Percentiles rank a stretch among this genome's conserved stretches.
Evolutionary conservation across 2,888 invertebrate species (phyloP).

Genomic region (Mystacides longicornis): DNA sequence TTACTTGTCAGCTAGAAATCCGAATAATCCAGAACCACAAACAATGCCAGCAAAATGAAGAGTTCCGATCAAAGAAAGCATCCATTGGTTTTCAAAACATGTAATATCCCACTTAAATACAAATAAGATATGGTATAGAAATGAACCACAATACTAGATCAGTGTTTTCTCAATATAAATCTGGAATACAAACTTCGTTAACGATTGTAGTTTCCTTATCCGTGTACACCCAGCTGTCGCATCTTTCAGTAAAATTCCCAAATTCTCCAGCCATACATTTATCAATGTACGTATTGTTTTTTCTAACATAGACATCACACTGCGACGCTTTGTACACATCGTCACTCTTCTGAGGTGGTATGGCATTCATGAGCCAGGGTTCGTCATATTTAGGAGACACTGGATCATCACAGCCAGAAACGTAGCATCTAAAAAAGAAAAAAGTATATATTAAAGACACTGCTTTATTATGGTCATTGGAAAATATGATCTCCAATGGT

Average conservation of each 20-base stretch:
- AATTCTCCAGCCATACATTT: conserved; percentile 37
- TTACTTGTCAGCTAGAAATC: conserved; percentile 54
- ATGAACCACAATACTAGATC: too few species aligned
- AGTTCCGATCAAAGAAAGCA: conserved; percentile 53
- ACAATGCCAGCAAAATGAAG: conserved; percentile 57
- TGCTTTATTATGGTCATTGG: too few species aligned
- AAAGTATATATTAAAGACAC: background rate
- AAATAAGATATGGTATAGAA: background rate
- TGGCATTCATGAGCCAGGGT: conserved; percentile 43
- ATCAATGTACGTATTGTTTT: conserved; percentile 27
- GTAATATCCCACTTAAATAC: conserved; percentile 51
- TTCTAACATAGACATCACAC: conserved; percentile 32
- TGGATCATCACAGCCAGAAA: conserved; percentile 48
- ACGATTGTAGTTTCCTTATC: conserved; percentile 47
- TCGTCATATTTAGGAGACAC: conserved; percentile 32
- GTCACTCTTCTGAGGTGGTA: conserved; percentile 35
- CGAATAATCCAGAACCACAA: conserved; percentile 51
- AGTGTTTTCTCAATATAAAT: too few species aligned
- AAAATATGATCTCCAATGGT: too few species aligned
- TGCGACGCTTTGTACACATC: conserved; percentile 31
- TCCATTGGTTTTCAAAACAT: conserved; percentile 54
- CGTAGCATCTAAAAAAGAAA: conserved; percentile 38
- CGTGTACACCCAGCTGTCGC: conserved; percentile 48
- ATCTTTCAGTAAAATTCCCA: conserved; percentile 34
- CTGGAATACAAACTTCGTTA: conserved; percentile 40